Evolutionary conservation across 64 coral and sea anemone species (phyloP), one percentile per base, ranked within the genome.

Genomic region (Montipora efflorescens): DNA sequence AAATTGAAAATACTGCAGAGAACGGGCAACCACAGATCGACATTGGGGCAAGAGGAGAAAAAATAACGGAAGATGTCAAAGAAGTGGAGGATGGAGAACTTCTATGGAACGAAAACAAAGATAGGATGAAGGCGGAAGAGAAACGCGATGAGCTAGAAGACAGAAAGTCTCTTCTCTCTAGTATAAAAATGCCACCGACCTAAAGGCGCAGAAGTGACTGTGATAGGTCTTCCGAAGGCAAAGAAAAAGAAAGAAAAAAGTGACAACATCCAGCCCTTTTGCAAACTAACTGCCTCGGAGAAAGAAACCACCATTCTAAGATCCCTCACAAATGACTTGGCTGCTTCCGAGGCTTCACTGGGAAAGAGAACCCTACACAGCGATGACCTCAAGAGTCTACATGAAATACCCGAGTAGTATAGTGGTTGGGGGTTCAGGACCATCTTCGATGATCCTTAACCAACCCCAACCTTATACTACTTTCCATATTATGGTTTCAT

Each of bases 161-260:
- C 16, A 79, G 19, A 15, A 4, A 79, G 47, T 51, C 77, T 11
- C 77, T 51, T 18, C 51, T 83, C 36, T 82, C 66, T 49, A 55
- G 21, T 19, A 91, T 91, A 11, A 91, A 76, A 81, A 91, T 91
- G 90, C 90, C 79, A 14, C 78, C 59, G 84, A 67, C 28, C 82
- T 68, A 87, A 87, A 82, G 79, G 79, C 23, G 61, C 78, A 67
- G 78, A 91, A 12, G 23, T 80, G 5, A 90, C 77, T 19, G 89
- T 81, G 7, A 90, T 90, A 21, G 78, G 89, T 48, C 78, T 91
- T 36, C 79, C 67, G 19, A 83, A 75, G 46, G 21, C 79, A 16
- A 68, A 75, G n/a, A 83, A 59, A 81, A 80, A 67, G 15, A 55
- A 82, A 48, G 58, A 44, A 76, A 44, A 89, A 18, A 79, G 79